Base-by-base conservation (phyloP, 1,140 invertebrate species). In the Magallana gigas region DNA sequence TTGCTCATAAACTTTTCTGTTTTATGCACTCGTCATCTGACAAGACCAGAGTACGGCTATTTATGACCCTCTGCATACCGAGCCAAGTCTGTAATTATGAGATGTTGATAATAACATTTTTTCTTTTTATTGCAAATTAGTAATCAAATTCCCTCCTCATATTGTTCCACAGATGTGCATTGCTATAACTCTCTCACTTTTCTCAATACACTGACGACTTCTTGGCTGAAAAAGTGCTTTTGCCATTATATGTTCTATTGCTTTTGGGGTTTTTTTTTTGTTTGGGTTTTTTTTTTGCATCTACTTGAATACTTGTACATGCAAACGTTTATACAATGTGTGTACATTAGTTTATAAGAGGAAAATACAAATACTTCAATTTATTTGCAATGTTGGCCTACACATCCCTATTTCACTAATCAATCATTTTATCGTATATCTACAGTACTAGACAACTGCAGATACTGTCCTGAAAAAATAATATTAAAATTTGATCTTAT, bases 81-180 rank as follows among this genome's bases (percentile, higher is more conserved):
- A 76, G 68, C 68, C 18, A 76, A 76, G 8, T 23, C 68, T 12
- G 68, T 76, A 29, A 76, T 76, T 36, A 76, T 12, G 68, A 76
- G 68, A 76, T 76, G 18, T 76, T 36, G 68, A 76, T 76, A 76
- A 76, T 76, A 76, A 76, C 68, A 76, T 76, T 76, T 76, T 23
- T 18, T 48, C 68, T 8, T 76, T 76, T 76, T 76, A 76, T 76
- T 76, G 68, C 68, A 76, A 76, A 18, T 76, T 29, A 76, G 68
- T 29, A 76, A 76, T 76, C 23, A 76, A 18, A 12, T 12, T 29
- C 36, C 11, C 36, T 18, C 23, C 36, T 23, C 23, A 23, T 76
- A 76, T 76, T 76, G 23, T 76, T 76, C 23, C 23, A 29, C 68
- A 76, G 68, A 76, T 76, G 68, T 29, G 68, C 8, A 18, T 29